These are phyloP conservation scores for Ormyrus labotus DNA, from an alignment of 2,888 invertebrate species.

Conservation along the genomic window DNA sequence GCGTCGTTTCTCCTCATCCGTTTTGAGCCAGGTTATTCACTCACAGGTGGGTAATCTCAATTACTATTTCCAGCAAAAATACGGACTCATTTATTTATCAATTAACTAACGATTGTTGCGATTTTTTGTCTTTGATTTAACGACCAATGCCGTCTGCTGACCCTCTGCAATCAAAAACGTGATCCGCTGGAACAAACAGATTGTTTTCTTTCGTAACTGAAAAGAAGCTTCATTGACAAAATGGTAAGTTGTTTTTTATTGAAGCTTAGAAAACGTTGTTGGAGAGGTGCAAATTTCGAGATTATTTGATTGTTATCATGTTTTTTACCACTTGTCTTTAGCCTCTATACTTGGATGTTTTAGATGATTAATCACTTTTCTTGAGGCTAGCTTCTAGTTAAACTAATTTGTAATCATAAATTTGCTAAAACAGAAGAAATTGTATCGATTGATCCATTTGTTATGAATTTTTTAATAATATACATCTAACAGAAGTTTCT, in stretches of 20 bases:
- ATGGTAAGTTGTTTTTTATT: conserved; percentile 37
- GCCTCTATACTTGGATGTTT: neutral
- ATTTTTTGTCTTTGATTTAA: neutral
- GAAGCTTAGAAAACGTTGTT: no score
- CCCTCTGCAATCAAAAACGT: conserved; percentile 16
- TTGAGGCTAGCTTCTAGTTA: neutral
- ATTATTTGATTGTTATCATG: neutral
- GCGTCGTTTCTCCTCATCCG: neutral
- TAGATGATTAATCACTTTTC: conserved; percentile 32
- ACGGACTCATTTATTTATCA: neutral
- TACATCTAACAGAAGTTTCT: no score
- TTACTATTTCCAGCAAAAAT: neutral
- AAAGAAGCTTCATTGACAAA: conserved; percentile 11
- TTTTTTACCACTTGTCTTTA: neutral
- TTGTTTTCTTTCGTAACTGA: conserved; percentile 34
- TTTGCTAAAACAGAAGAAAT: no score
- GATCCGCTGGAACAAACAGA: conserved; percentile 26
- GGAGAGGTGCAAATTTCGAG: neutral
- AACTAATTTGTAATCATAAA: no score
- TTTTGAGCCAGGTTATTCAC: neutral
- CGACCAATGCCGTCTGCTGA: conserved; percentile 19
- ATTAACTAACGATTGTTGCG: neutral
- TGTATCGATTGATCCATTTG: no score
- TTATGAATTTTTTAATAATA: no score
- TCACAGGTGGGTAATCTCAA: neutral